phyloP scores from a whole-genome alignment of 2,888 invertebrate species.

The Gastrophysa polygoni region DNA sequence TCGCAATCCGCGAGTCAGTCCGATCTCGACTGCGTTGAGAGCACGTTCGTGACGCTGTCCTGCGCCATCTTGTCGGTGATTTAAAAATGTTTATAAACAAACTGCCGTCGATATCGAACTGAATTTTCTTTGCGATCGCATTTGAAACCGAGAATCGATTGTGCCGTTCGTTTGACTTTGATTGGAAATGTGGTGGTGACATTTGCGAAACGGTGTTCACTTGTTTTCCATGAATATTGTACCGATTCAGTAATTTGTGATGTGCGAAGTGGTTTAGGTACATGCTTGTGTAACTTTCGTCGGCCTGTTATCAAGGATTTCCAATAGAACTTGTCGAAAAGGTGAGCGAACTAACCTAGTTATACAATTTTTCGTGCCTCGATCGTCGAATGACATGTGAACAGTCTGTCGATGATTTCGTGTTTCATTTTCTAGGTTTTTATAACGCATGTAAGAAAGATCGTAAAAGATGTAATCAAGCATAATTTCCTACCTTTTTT shows the following conservation, averaged over 20 bases:
- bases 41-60: neutral
- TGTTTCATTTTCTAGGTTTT: too few relatives aligned
- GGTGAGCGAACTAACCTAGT: neutral
- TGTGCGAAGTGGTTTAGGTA: slow-evolving; percentile 24
- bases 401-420: too few relatives aligned
- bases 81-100: slow-evolving; percentile 12
- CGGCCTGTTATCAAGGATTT: slow-evolving; percentile 9
- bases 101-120: neutral
- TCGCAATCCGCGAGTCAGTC: slow-evolving; percentile 12
- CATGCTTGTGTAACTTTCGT: slow-evolving; percentile 3
- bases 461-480: too few relatives aligned
- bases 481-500: too few relatives aligned
- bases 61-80: slow-evolving; percentile 6
- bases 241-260: slow-evolving; percentile 16
- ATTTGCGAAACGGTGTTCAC: slow-evolving; percentile 11
- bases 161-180: too few relatives aligned
- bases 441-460: too few relatives aligned
- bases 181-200: slow-evolving; percentile 5
- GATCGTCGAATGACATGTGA: too few relatives aligned
- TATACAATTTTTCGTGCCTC: too few relatives aligned
- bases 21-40: slow-evolving; percentile 4
- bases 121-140: neutral
- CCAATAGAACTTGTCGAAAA: neutral
- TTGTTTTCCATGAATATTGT: slow-evolving; percentile 4
- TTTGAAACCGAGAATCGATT: neutral